Evolutionary conservation across 2,888 invertebrate genomes (phyloP), one percentile per base, ranked within the genome.

Genomic region (Ennomos fuscantarius): DNA sequence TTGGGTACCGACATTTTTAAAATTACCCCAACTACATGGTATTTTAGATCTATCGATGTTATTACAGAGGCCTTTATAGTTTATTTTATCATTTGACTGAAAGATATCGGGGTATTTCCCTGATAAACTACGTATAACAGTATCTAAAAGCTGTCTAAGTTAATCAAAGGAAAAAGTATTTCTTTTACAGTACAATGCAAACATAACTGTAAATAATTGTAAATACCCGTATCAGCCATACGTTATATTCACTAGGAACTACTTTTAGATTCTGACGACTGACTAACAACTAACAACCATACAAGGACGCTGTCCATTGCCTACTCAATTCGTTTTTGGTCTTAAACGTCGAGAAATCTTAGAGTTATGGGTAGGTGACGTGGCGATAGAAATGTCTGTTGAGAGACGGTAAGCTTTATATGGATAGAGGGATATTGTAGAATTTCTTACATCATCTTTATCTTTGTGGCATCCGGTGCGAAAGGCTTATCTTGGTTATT

Each of bases 361-460:
- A 51, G 47, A 55, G 63, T 65, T 58, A 67, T 67, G 63, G 58
- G 62, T 50, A 63, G 58, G 62, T 50, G 54, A 45, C 52, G 48
- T 34, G 42, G 42, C 42, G 39, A 69, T 65, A 61, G 57, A 67
- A 58, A 62, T 49, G 62, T 63, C 51, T 59, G 49, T 41, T 41
- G 42, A 35, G 42, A 13, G 39, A 32, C 39, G 42, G 8, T 34
- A 35, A 24, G 46, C 54, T 24, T 48, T 48, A 39, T 48, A 44
- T 50, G 45, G 45, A 1, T 31, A 15, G 41, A 37, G 24, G n/a
- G 42, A 33, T 50, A 36, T 36, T 35, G 36, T 51, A 31, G 43
- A 51, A 47, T 56, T 41, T 44, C 44, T 24, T 45, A 48, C 49
- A 37, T 41, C 48, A 52, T 52, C 24, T 6, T 13, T 41, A 48